Evolutionary conservation across 2,888 invertebrate species (phyloP), one percentile per base, ranked within the genome.

Genomic region (Erpobdella octoculata): DNA sequence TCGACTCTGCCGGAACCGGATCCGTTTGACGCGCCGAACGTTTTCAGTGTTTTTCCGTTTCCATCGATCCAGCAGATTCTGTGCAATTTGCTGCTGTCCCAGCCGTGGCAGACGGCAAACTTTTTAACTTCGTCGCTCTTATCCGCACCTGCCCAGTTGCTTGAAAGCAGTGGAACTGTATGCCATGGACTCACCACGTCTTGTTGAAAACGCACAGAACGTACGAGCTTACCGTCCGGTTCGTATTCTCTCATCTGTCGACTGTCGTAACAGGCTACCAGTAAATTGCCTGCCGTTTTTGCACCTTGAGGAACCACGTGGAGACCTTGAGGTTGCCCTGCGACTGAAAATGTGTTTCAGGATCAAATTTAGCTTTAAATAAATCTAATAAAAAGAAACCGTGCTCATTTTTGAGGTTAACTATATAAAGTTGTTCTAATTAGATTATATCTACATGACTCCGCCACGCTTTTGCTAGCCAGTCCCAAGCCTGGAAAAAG

Each of bases 21-120:
- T n/a, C 72, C 72, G 64, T 72, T 72, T 1, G 70, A 53, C 1
- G 35, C 62, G n/a, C 72, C 72, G 65, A 62, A 70, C n/a, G 53
- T 46, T 3, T 53, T 62, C 18, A 72, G 41, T 4, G 53, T 70
- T 18, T 59, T 61, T 15, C 72, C 72, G 8, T 18, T 35, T 18
- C 15, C 31, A 25, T 70, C 70, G 1, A 72, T 59, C 69, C 48
- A 38, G 38, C 72, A 72, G 36, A 72, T 35, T 21, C 72, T 33
- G 65, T 72, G 72, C 18, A 46, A 65, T 36, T 70, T 70, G 28
- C 70, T 64, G 58, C 66, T 66, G 35, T 70, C 70, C 62, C 41
- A 72, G 8, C 72, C 72, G 66, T 72, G 72, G 21, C 70, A 72
- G 36, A 72, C 37, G 25, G 68, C 66, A 53, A 53, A 69, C 21